phyloP scores from a whole-genome alignment of 2,797 vertebrate genomes.

The Phalanger gymnotis region DNA sequence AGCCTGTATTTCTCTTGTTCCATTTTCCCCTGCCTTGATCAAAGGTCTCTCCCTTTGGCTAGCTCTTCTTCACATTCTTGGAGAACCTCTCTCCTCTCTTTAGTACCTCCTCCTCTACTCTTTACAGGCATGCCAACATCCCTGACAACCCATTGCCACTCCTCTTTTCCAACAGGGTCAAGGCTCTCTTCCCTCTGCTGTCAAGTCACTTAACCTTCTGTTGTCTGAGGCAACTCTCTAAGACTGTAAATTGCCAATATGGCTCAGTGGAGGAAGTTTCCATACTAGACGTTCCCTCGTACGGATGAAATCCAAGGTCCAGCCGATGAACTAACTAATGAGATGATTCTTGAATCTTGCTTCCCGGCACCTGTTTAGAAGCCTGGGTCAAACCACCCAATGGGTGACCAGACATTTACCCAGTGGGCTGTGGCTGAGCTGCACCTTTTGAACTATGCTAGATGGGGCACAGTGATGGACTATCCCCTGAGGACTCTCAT shows the following conservation, averaged over 20 bases:
- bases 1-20: not conserved
- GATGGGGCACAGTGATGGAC: constrained; percentile 35
- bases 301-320: not conserved
- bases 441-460: not conserved
- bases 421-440: not conserved
- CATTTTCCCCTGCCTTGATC: not conserved
- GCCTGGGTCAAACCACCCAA: not conserved
- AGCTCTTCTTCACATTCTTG: not conserved
- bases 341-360: not conserved
- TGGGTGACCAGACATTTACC: not conserved
- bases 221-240: not conserved
- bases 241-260: not conserved
- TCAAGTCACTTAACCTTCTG: not conserved
- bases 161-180: not conserved
- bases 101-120: not conserved
- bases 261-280: not conserved
- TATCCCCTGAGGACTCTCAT: constrained; percentile 53
- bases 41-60: not conserved
- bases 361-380: constrained; percentile 19
- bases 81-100: not conserved
- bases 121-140: not conserved
- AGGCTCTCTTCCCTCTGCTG: not conserved
- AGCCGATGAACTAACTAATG: not conserved
- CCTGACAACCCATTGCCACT: not conserved
- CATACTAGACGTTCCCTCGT: not conserved